Evolutionary conservation across 2,113 vertebrate genomes (phyloP), one percentile per base, ranked within the genome.

Genomic region (Saguinus midas): DNA sequence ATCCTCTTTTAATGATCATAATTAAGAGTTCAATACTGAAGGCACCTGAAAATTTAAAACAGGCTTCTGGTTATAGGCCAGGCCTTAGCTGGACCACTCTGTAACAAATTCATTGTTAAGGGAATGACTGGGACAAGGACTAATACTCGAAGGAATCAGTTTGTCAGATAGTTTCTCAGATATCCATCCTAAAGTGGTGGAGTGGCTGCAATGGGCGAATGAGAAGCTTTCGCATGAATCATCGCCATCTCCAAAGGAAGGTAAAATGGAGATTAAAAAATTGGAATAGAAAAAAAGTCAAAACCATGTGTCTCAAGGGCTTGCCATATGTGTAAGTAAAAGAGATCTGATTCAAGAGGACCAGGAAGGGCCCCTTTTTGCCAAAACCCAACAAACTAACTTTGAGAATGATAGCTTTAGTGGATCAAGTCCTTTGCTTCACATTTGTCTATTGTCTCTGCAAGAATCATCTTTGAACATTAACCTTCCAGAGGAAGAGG

Each of bases 21-120:
- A 97, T 76, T 89, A 98, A 96, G 6, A 32, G 48, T 86, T 32
- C 73, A 91, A 87, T 87, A 87, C 27, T 32, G 35, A 48, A 96
- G 96, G 91, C 55, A 91, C 68, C 80, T 93, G 70, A 97, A 93
- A 96, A 96, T 83, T 95, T 96, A 83, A 96, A 94, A 93, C 93
- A 43, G 35, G 52, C 55, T 96, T 92, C 91, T 91, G 75, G 48
- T 82, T 66, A 91, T 80, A 57, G 66, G 21, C 45, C 82, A 93
- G 70, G 68, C 18, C 55, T 95, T 96, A 97, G 20, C 50, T 91
- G 48, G 61, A 64, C 35, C 64, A n/a, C 89, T 93, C 35, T 93
- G 83, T 97, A 97, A 83, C 21, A 91, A 95, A 61, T 20, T 52
- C 61, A 70, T 91, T 94, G 93, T 91, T 96, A 95, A 93, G 68